Evolutionary conservation across 2,888 invertebrate genomes (phyloP), one percentile per base, ranked within the genome.

Genomic region (Pristionchus maxplancki): DNA sequence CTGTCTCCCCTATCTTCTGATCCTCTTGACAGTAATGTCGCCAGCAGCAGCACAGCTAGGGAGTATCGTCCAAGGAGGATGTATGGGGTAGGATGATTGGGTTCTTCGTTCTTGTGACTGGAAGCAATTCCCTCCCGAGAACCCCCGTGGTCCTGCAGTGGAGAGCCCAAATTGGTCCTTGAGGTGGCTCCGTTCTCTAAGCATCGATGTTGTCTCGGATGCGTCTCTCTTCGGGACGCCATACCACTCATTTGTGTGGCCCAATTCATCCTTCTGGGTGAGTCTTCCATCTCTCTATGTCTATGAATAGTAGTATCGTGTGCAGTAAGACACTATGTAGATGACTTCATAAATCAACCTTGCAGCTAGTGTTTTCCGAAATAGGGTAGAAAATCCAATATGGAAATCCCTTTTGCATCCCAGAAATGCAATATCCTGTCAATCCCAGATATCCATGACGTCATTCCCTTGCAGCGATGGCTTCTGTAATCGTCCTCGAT

Each of bases 171-270:
- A 64, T 31, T 40, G 20, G n/a, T 15, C n/a, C 87, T 91, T 88
- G 87, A 91, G 44, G 67, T 91, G 15, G 90, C 89, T 74, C 91
- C 91, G 34, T 91, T 90, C 67, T 91, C 91, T 0, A 90, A 89
- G 34, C 91, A 92, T 34, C 89, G 89, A 84, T 92, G 91, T 40
- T 92, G 91, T 71, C 88, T 92, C 24, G 91, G 91, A 5, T 92
- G 91, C 74, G 90, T 92, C 48, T 90, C 91, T 0, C 87, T 92
- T 2, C 71, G 89, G 11, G 91, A 91, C 81, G 91, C 91, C 0
- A 89, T 92, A 28, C 91, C 91, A 37, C 86, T 91, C 3, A 92
- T 92, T 67, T 92, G 91, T 53, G 90, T 89, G 1, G 88, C 89
- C 6, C 91, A 92, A 78, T 58, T 92, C 0, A 90, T 92, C 34